Percentiles rank a stretch among this genome's conserved stretches.
Conservation (phyloP, 1,140 invertebrate species). For the Pogonomyrmex californicus region DNA sequence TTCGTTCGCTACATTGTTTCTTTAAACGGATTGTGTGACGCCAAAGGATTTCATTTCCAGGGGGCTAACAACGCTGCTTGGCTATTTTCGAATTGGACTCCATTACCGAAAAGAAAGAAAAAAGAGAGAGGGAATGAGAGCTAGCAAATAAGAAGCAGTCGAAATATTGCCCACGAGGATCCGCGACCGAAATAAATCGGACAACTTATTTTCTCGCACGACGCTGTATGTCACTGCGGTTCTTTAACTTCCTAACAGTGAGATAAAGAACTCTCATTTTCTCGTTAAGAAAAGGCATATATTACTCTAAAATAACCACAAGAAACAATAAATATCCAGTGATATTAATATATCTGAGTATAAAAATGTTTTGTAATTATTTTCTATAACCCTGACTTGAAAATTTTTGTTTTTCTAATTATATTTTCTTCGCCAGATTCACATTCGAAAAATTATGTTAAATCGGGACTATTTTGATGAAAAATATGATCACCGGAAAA, state of each 20-base stretch:
- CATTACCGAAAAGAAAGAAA: constrained; percentile 3
- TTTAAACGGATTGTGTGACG: constrained; percentile 9
- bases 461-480: neutral
- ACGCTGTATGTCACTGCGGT: neutral
- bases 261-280: neutral
- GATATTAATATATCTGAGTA: neutral
- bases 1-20: neutral
- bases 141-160: constrained; percentile 25
- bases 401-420: neutral
- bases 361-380: neutral
- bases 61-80: constrained; percentile 22
- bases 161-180: constrained; percentile 51
- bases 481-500: neutral
- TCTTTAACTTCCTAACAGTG: neutral
- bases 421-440: neutral
- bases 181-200: constrained; percentile 53
- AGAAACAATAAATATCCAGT: neutral
- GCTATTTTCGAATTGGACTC: constrained; percentile 49
- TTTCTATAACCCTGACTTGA: neutral
- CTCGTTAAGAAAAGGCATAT: neutral
- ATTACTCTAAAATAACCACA: neutral
- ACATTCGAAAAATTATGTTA: neutral
- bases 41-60: constrained; percentile 45
- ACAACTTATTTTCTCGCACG: constrained; percentile 42
- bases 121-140: neutral